Evolutionary conservation across 2,113 vertebrate species (phyloP).

Genomic region (Saguinus midas): DNA sequence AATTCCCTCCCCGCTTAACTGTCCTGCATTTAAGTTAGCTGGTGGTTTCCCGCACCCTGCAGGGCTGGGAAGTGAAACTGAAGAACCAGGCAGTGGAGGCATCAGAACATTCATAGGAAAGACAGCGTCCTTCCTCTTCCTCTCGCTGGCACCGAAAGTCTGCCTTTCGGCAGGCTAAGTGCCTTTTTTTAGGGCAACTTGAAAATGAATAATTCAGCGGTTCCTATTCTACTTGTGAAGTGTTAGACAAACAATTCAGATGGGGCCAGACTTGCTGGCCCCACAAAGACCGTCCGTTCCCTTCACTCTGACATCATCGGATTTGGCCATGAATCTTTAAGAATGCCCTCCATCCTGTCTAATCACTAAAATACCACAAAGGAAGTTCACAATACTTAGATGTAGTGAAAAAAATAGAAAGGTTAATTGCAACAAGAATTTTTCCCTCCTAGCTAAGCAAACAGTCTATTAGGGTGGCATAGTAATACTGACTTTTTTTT

Average conservation of each 20-base stretch:
- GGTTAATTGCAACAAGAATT: slow-evolving; percentile 56
- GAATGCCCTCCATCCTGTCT: slow-evolving; percentile 71
- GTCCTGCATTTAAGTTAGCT: not conserved
- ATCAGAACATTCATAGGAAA: not conserved
- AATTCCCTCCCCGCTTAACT: not conserved
- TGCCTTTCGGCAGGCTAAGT: slow-evolving; percentile 51
- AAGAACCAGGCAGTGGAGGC: not conserved
- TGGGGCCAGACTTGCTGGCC: slow-evolving; percentile 79
- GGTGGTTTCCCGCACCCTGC: not conserved
- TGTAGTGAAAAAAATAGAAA: slow-evolving; percentile 47
- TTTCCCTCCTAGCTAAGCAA: slow-evolving; percentile 21
- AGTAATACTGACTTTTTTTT: not conserved
- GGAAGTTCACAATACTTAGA: slow-evolving; percentile 59
- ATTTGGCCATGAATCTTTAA: slow-evolving; percentile 60
- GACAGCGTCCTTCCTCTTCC: slow-evolving; percentile 50
- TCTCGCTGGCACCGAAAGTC: slow-evolving; percentile 63
- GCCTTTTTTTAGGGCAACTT: slow-evolving; percentile 71
- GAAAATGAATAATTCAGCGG: slow-evolving; percentile 77
- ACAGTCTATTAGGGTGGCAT: not conserved
- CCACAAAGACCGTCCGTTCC: slow-evolving; percentile 45
- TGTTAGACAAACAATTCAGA: slow-evolving; percentile 75
- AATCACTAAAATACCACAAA: slow-evolving; percentile 72
- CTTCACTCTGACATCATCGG: slow-evolving; percentile 37
- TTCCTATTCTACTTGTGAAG: slow-evolving; percentile 73
- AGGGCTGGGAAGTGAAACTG: not conserved